Base-by-base conservation (phyloP, 1,140 invertebrate species). In the Mylabris phalerata region DNA sequence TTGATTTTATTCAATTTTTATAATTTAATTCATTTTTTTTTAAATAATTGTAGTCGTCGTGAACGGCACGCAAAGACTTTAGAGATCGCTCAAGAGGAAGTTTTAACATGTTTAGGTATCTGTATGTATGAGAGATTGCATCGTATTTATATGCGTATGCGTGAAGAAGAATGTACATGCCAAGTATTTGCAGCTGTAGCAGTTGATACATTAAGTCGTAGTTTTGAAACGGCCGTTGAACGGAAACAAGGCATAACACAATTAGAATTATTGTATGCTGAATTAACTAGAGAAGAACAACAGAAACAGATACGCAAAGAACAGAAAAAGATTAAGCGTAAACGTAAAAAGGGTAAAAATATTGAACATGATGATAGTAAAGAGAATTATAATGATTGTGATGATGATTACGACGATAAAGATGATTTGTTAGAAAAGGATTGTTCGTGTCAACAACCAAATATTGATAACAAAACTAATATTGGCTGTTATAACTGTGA, bases 21-120 rank as follows among this genome's bases (percentile, higher is more conserved):
- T 32, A 32, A 32, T 32, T 32, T 32, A 5, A 32, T 32, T 32
- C 1, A 32, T 32, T 32, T 32, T 32, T 32, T 32, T 32, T 32
- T 32, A 0, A 5, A 7, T 47, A 42, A 48, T 69, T 69, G 56
- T 43, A 77, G 78, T 73, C 78, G 76, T 62, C 82, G 92, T 54
- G 93, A 96, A 74, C 80, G 93, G 50, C 93, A 96, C 76, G 93
- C 93, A 1, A 96, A 95, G 77, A 95, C 93, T 6, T 74, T 95
- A 60, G 93, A 95, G 79, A 93, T 95, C 67, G 93, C 93, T 66
- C 93, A 97, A 77, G 92, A 95, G 75, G 93, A 97, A 78, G 92
- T 95, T 44, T 78, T 97, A 51, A 95, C 91, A 0, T 95, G 93
- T 73, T 80, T 95, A 46, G 93, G 93, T 9, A 88, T 95, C 73